Evolutionary conservation across 1,140 invertebrate genomes (phyloP), one percentile per base, ranked within the genome.

Genomic region (Penaeus vannamei): DNA sequence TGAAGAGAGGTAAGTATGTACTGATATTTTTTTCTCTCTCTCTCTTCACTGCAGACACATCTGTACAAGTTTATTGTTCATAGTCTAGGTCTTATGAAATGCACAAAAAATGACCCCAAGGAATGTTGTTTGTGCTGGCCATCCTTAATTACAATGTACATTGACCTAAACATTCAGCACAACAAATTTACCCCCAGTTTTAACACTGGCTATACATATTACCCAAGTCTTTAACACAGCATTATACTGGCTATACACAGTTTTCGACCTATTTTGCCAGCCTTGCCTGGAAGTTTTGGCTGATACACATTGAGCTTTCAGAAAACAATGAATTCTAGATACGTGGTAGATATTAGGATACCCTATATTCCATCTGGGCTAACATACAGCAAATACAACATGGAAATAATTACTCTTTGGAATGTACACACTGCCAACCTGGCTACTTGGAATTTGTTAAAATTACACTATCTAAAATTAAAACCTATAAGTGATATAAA

Each of bases 311-410:
- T 89, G 87, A 89, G 87, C 87, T 89, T 89, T 89, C 84, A 72
- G 87, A 89, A 84, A 89, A 84, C 87, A 84, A 86, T 89, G 87
- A 84, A 85, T 76, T 89, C 87, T 89, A 89, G 87, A 89, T 89
- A 89, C 76, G 84, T 76, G 66, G 72, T 85, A 89, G 83, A 66
- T 89, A 85, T 84, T 62, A 89, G 72, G 87, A 85, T 90, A 90
- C 88, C 88, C 88, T 90, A 90, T 85, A 76, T 85, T 90, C 88
- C 88, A 85, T 90, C 88, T 90, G 88, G 88, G 84, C 88, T 90
- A 90, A 90, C 84, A 86, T 82, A 82, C 83, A 89, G 87, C 87
- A 89, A 86, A 72, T 83, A 90, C 77, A 86, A 90, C 88, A 90
- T 82, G 64, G 84, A 90, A 90, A 86, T 90, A 60, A 85, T 85